Evolutionary conservation across 2,888 invertebrate genomes (phyloP), one percentile per base, ranked within the genome.

Genomic region (Cheiracanthium punctorium): DNA sequence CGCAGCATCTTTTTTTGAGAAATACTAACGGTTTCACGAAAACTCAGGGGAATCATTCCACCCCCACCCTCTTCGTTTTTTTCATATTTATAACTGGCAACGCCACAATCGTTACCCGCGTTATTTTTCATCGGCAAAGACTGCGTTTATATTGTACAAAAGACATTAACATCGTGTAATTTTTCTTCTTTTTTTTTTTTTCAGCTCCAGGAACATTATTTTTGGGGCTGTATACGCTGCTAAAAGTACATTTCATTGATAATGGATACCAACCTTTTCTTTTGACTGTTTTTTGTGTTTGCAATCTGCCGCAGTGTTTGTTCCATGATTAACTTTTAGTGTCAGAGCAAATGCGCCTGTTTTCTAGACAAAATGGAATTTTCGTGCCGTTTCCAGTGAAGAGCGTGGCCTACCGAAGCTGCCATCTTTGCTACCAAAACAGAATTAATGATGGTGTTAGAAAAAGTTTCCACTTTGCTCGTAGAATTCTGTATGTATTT

Each of bases 21-120:
- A 58, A 17, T n/a, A 24, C 7, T 58, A n/a, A 7, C 58, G 4
- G 58, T 14, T 48, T 24, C 24, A 24, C 5, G 4, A 17, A 58
- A 58, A 4, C 58, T 2, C 58, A 5, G 7, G 58, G 24, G 58
- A 24, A 58, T 58, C 43, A 48, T 48, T 48, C 17, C 12, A 8
- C 1, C n/a, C 14, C n/a, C 14, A 17, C 2, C 1, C 24, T 58
- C 17, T 58, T 5, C 5, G 1, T 24, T 58, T 58, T 58, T 58
- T 58, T 58, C 12, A 24, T 58, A 58, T 20, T 58, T 58, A 58
- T 24, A 24, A 58, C 58, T 58, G 58, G 58, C 58, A 58, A 58
- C 58, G 12, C 4, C 58, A 24, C 20, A 12, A 58, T 58, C 58
- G 24, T 58, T 58, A 58, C 24, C 17, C 20, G 20, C 5, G 58